These are phyloP conservation scores for Hirtodrosophila histrioides DNA, from an alignment of 2,888 invertebrate genomes.

Conservation along the genomic window DNA sequence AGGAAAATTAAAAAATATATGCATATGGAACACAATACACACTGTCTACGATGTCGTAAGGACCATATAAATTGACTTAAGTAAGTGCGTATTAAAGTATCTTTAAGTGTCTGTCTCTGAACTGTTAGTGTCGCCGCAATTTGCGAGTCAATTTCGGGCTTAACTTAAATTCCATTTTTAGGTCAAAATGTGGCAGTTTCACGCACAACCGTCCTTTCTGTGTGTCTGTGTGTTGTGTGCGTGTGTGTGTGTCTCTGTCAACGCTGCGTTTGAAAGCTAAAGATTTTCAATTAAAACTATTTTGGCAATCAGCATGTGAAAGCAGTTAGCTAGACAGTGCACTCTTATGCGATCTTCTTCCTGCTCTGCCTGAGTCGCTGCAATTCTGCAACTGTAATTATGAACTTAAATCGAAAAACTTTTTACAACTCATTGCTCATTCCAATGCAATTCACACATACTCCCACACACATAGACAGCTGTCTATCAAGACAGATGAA, in stretches of 20 bases:
- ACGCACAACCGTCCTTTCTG: neutral
- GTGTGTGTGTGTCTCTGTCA: conserved; percentile 24
- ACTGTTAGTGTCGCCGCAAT: conserved; percentile 23
- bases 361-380: conserved; percentile 14
- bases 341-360: neutral
- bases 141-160: conserved; percentile 26
- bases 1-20: conserved; percentile 58
- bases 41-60: no score
- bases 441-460: conserved; percentile 37
- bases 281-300: conserved; percentile 80
- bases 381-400: conserved; percentile 72
- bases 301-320: conserved; percentile 71
- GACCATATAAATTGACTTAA: conserved; percentile 31
- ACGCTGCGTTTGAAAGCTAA: conserved; percentile 54
- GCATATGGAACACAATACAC: conserved; percentile 1
- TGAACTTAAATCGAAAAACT: conserved; percentile 79
- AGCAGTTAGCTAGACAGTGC: conserved; percentile 28
- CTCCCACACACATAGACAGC: conserved; percentile 37
- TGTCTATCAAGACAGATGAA: conserved; percentile 55
- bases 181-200: conserved; percentile 36
- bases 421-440: conserved; percentile 75
- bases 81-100: neutral
- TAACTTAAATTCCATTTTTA: conserved; percentile 39
- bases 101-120: neutral
- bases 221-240: no score